phyloP scores from a whole-genome alignment of 2,888 invertebrate genomes.

The Ganaspis brasiliensis region DNA sequence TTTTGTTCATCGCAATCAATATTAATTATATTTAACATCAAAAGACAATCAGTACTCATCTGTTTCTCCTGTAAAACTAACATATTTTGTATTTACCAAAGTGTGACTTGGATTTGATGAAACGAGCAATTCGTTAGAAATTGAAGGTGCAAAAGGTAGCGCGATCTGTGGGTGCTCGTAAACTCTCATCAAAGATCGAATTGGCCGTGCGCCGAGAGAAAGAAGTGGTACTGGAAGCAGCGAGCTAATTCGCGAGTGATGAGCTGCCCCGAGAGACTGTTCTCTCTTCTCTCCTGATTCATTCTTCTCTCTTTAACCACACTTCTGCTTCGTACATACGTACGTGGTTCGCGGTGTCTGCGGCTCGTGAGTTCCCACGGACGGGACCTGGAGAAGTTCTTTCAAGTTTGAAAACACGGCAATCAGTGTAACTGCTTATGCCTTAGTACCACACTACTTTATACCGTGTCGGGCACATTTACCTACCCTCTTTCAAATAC shows the following conservation, averaged over 20 bases:
- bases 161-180: constrained; percentile 63
- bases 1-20: too few relatives aligned
- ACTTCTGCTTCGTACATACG: constrained; percentile 17
- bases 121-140: constrained; percentile 38
- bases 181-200: constrained; percentile 72
- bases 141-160: constrained; percentile 57
- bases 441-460: constrained; percentile 64
- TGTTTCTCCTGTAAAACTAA: too few relatives aligned
- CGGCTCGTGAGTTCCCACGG: constrained; percentile 76
- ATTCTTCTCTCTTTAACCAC: constrained; percentile 43
- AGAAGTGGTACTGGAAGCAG: constrained; percentile 66
- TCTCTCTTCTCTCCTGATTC: constrained; percentile 41
- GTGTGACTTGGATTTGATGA: too few relatives aligned
- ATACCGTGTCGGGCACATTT: constrained; percentile 55
- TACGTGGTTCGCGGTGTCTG: constrained; percentile 68
- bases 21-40: too few relatives aligned
- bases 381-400: constrained; percentile 75
- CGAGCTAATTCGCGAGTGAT: constrained; percentile 74
- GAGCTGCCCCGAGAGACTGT: constrained; percentile 62
- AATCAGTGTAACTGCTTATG: constrained; percentile 78
- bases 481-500: constrained; percentile 36
- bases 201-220: constrained; percentile 61
- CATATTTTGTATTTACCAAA: too few relatives aligned
- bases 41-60: too few relatives aligned
- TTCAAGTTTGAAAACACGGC: constrained; percentile 78